Base-by-base conservation (phyloP, 2,888 invertebrate species). In the Criorhina ranunculi region DNA sequence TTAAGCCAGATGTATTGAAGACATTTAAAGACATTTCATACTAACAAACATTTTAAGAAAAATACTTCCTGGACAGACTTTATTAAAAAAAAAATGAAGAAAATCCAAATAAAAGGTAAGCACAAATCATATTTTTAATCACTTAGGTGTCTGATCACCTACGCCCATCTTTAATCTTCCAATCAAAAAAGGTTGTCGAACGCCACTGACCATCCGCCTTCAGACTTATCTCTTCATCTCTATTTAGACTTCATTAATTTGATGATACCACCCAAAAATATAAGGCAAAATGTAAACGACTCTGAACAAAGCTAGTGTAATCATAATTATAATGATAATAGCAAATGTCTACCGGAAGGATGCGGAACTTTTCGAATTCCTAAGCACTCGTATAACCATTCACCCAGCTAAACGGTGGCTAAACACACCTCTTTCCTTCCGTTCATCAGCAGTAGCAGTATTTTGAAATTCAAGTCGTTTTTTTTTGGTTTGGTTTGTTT, bases 241-340 rank as follows among this genome's bases (percentile, higher is more conserved):
- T 44, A 64, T 66, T 81, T 44, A 64, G 64, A 77, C 77, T 64
- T 66, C 57, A 81, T 77, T 77, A 81, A 66, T 59, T 49, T 53
- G 64, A 77, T 81, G 64, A 77, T 70, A n/a, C 40, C 57, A 24
- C 33, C 49, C 70, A 44, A 66, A 70, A 79, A 49, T 59, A 15
- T 5, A 44, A 53, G 37, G 9, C 37, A 29, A 55, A 66, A 64
- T 55, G 44, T 66, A 55, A 66, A 66, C 29, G 66, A 55, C 37
- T 66, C 64, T 49, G 70, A 75, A 66, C 40, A 31, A 31, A 57
- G 55, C 46, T 44, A 66, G 55, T 46, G 37, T 75, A 37, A 55
- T 66, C 44, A 66, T 75, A 66, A 75, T 75, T 75, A 55, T 64
- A 64, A 66, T 62, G 57, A 49, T 66, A 64, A 66, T 64, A 57